phyloP scores from a whole-genome alignment of 2,888 invertebrate genomes.

The Carpatolechia fugitivella region DNA sequence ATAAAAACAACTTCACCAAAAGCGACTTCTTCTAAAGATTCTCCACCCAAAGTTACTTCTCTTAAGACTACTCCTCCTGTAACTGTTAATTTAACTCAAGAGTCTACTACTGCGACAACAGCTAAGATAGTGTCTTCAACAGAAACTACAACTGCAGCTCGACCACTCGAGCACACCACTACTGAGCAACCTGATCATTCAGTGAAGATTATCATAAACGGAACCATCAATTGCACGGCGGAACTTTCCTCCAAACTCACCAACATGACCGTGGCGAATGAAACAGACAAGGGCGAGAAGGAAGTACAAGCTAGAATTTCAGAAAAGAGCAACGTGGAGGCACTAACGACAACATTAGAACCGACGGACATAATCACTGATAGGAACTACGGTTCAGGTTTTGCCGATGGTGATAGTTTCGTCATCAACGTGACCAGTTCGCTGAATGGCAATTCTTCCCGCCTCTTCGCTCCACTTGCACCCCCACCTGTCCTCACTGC shows the following conservation, averaged over 20 bases:
- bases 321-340: constrained; percentile 43
- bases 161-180: constrained; percentile 26
- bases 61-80: no score
- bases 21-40: no score
- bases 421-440: constrained; percentile 80
- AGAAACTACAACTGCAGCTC: constrained; percentile 13
- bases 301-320: constrained; percentile 53
- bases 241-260: constrained; percentile 61
- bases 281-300: constrained; percentile 41
- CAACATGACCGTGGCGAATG: constrained; percentile 32
- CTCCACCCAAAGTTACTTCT: background rate
- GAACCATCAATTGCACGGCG: constrained; percentile 69
- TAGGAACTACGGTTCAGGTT: constrained; percentile 45
- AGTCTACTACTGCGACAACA: constrained; percentile 16
- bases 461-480: constrained; percentile 34
- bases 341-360: constrained; percentile 50
- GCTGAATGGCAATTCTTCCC: constrained; percentile 62
- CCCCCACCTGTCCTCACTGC: constrained; percentile 27
- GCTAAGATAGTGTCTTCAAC: constrained; percentile 25
- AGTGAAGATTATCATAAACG: constrained; percentile 63
- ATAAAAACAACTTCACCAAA: background rate
- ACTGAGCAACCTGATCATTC: constrained; percentile 60
- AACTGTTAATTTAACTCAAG: background rate
- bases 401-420: constrained; percentile 73
- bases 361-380: constrained; percentile 64